Percentiles rank a stretch among this genome's conserved stretches.
These are phyloP conservation scores for Copidosoma floridanum DNA, from an alignment of 1,140 invertebrate genomes.

Conservation along the genomic window DNA sequence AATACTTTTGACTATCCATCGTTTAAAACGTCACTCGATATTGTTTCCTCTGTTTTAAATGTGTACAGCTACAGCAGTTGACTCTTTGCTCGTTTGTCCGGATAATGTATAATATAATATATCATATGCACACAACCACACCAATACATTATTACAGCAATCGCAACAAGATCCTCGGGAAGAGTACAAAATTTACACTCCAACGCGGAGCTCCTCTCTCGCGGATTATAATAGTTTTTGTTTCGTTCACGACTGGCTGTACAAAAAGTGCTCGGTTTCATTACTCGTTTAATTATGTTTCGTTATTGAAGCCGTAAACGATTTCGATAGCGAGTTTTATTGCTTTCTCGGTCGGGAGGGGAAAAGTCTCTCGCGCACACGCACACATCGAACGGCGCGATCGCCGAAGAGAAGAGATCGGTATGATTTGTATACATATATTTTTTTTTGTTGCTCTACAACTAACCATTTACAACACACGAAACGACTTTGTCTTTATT, in stretches of 20 bases:
- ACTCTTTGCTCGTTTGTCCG: slow-evolving; percentile 31
- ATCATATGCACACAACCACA: slow-evolving; percentile 54
- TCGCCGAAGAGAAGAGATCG: slow-evolving; percentile 23
- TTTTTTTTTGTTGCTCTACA: slow-evolving; percentile 12
- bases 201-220: too few species aligned
- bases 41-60: too few species aligned
- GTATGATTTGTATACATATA: slow-evolving; percentile 24
- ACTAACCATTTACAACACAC: slow-evolving; percentile 29
- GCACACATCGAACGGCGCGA: slow-evolving; percentile 6
- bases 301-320: too few species aligned
- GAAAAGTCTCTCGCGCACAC: neutral
- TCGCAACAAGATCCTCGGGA: too few species aligned
- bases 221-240: too few species aligned
- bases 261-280: neutral
- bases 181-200: too few species aligned
- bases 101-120: too few species aligned
- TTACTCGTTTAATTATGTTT: too few species aligned
- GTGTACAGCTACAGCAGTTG: slow-evolving; percentile 38
- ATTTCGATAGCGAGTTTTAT: too few species aligned
- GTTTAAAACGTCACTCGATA: slow-evolving; percentile 39
- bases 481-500: too few species aligned
- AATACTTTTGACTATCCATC: slow-evolving; percentile 44
- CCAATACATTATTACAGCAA: too few species aligned
- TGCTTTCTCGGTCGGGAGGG: too few species aligned
- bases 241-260: neutral